A percentile compares a stretch with the other conserved stretches of the same genome.
Evolutionary conservation across 2,888 invertebrate genomes (phyloP).

Genomic region (Dynastes hyllus): DNA sequence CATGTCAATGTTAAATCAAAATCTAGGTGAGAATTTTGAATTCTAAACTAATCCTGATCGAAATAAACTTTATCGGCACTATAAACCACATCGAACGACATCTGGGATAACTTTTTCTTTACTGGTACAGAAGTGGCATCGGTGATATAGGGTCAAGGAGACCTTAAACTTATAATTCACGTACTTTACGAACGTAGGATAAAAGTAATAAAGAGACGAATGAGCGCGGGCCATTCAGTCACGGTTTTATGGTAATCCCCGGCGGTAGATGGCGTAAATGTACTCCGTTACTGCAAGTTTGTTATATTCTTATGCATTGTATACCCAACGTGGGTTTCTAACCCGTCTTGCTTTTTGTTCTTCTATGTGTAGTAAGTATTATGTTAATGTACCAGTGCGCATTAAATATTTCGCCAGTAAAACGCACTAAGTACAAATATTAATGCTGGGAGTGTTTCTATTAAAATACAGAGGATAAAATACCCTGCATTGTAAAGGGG

Average conservation of each 20-base stretch:
- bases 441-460: not conserved
- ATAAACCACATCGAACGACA: slow-evolving; percentile 16
- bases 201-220: slow-evolving; percentile 39
- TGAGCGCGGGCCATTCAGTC: slow-evolving; percentile 24
- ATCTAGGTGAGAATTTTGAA: not conserved
- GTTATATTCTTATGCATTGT: slow-evolving; percentile 1
- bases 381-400: not conserved
- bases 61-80: slow-evolving; percentile 17
- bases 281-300: slow-evolving; percentile 13
- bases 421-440: not conserved
- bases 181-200: slow-evolving; percentile 32
- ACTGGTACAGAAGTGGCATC: not conserved
- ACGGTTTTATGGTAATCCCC: slow-evolving; percentile 25
- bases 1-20: too few relatives aligned
- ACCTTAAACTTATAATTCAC: slow-evolving; percentile 35
- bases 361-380: not conserved
- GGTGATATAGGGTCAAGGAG: not conserved
- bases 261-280: slow-evolving; percentile 1
- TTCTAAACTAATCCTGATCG: slow-evolving; percentile 4
- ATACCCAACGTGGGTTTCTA: not conserved
- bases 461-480: not conserved
- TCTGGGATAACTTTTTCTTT: not conserved
- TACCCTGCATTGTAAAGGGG: not conserved
- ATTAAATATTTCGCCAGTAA: not conserved
- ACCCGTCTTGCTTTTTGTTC: not conserved